Percentiles rank a stretch among this genome's conserved stretches.
These are phyloP conservation scores for Chaenodraco wilsoni DNA, from an alignment of 2,797 vertebrate species.

Conservation along the genomic window DNA sequence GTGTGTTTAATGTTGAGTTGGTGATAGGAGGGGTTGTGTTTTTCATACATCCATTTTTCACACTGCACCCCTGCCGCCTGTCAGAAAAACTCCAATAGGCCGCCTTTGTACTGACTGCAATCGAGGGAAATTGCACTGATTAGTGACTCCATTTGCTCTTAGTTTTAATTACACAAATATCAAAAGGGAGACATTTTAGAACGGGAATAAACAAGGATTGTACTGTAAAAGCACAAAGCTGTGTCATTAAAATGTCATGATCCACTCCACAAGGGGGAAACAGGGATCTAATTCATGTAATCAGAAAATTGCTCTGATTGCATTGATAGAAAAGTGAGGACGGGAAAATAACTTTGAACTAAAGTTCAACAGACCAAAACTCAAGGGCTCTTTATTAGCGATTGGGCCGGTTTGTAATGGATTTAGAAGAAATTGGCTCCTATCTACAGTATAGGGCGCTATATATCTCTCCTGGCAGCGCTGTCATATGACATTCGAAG, in stretches of 20 bases:
- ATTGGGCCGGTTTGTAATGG: slow-evolving; percentile 50
- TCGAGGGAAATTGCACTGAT: slow-evolving; percentile 54
- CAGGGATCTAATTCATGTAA: slow-evolving; percentile 60
- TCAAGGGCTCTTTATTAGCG: slow-evolving; percentile 31
- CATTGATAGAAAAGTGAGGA: slow-evolving; percentile 40
- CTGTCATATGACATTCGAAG: slow-evolving; percentile 49
- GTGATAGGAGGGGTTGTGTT: neutral
- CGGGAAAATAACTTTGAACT: slow-evolving; percentile 39
- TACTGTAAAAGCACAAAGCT: slow-evolving; percentile 52
- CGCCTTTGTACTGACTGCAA: slow-evolving; percentile 33
- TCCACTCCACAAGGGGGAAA: slow-evolving; percentile 44
- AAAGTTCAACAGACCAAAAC: slow-evolving; percentile 61
- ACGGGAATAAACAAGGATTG: slow-evolving; percentile 61
- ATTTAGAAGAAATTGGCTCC: slow-evolving; percentile 22
- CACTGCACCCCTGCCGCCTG: slow-evolving; percentile 3
- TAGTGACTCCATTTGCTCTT: slow-evolving; percentile 54
- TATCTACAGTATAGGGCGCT: slow-evolving; percentile 35
- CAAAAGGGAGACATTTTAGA: slow-evolving; percentile 41
- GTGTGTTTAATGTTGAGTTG: neutral
- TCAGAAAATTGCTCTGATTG: slow-evolving; percentile 60
- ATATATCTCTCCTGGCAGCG: slow-evolving; percentile 47
- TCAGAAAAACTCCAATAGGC: slow-evolving; percentile 20
- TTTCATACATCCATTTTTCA: slow-evolving; percentile 34
- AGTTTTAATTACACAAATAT: slow-evolving; percentile 69
- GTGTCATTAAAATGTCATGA: slow-evolving; percentile 69